Base-by-base conservation (phyloP, 1,140 invertebrate genomes). In the Pollicipes pollicipes region DNA sequence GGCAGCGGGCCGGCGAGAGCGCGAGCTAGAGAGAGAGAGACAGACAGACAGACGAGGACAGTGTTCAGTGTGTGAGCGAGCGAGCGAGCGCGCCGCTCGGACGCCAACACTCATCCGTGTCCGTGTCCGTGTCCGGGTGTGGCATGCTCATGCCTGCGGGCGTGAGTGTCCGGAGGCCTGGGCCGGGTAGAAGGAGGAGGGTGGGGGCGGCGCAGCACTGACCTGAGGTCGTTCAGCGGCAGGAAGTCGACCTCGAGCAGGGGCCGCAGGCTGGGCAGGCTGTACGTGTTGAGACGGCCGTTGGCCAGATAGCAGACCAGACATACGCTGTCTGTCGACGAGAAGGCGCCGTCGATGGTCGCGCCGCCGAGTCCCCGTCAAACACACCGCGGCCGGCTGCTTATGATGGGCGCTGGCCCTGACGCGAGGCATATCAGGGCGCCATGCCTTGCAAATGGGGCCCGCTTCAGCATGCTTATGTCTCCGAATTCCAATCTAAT, bases 161-260 rank as follows among this genome's bases (percentile, higher is more conserved):
- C 45, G 45, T n/a, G n/a, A n/a, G n/a, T n/a, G n/a, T n/a, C n/a
- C n/a, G n/a, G n/a, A 24, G 45, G 45, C 13, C 45, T 10, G 45
- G 17, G 45, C 45, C 13, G 45, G 45, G 45, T 35, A 10, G 45
- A n/a, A 24, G 45, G 21, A 2, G 45, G n/a, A 24, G 17, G 45
- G 21, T 21, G 45, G 45, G 45, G 45, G 45, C 45, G 45, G 45
- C 45, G 17, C 10, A 2, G 45, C 70, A 66, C 82, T 83, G 85
- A 96, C 93, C 93, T 94, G 81, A 97, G 85, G 81, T 97, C 93
- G 72, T 90, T 87, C 72, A 95, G 84, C 73, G 94, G 93, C 76
- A 96, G 84, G 83, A 97, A 96, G 81, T 97, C 92, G 69, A 93
- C 87, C 82, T 96, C 91, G 76, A 95, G 86, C 68, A 98, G 84